Evolutionary conservation across 2,797 vertebrate genomes (phyloP), one percentile per base, ranked within the genome.

Genomic region (Cheirogaleus major): DNA sequence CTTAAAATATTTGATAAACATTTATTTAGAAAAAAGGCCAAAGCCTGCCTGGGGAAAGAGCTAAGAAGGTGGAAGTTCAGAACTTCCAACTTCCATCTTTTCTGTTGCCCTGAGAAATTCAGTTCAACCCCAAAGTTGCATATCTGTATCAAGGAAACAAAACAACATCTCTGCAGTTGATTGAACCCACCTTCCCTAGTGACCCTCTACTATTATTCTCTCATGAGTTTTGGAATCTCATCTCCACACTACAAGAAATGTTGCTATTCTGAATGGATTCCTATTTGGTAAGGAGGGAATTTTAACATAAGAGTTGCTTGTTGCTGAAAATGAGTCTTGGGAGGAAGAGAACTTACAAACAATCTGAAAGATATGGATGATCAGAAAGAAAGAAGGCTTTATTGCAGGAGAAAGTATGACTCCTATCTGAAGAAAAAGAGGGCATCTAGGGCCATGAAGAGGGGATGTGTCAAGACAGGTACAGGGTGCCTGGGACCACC

Each of bases 11-110:
- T 73, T 63, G 52, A 82, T 80, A 72, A 94, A 69, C 52, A 73
- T 91, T 86, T 95, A 86, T 86, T 91, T 94, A 83, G 59, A 89
- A 84, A 43, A 84, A 93, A 92, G 83, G 43, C n/a, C 83, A 79
- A 65, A 43, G 22, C 14, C 38, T 81, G 50, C 32, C 43, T 84
- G n/a, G 25, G 4, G 2, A 13, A 61, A 67, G 23, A 82, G 8
- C 32, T 78, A n/a, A 89, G 43, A 91, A 80, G 14, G 32, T 41
- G 4, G 15, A 7, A 45, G 59, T 52, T 84, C n/a, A 67, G 23
- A 12, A 38, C 38, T 38, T 38, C 38, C 4, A 38, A 2, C 38
- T 38, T 38, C 38, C 2, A 1, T 78, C 20, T 83, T 91, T 8
- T 80, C 38, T 84, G 27, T 27, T 88, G 45, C 86, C 48, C 50